phyloP scores from a whole-genome alignment of 2,888 invertebrate genomes.

The Eupithecia pulchellata region DNA sequence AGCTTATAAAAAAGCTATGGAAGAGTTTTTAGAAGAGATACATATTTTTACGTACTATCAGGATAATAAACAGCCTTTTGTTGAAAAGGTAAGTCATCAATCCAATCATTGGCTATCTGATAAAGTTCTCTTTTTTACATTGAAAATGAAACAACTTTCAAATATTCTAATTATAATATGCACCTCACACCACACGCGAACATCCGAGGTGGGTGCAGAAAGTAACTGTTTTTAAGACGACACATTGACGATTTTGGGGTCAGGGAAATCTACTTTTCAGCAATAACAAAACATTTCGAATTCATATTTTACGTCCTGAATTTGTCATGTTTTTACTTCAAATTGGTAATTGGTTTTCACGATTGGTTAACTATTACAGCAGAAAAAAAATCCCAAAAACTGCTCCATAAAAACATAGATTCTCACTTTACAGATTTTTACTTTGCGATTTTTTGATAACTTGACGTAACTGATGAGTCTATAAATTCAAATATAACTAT shows the following conservation, averaged over 20 bases:
- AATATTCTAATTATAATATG: too few relatives aligned
- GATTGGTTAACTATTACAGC: too few relatives aligned
- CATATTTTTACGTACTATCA: slow-evolving; percentile 37
- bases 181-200: not conserved
- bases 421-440: too few relatives aligned
- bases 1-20: slow-evolving; percentile 38
- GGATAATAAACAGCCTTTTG: slow-evolving; percentile 24
- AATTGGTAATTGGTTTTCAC: not conserved
- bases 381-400: too few relatives aligned
- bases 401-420: too few relatives aligned
- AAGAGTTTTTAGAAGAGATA: slow-evolving; percentile 38
- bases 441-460: too few relatives aligned
- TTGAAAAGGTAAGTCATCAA: slow-evolving; percentile 35
- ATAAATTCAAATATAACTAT: not conserved
- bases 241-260: too few relatives aligned
- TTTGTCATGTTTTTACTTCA: too few relatives aligned
- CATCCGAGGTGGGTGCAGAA: not conserved
- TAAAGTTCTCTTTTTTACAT: not conserved
- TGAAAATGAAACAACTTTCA: too few relatives aligned
- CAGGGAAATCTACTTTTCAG: too few relatives aligned
- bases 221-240: not conserved
- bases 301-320: too few relatives aligned
- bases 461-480: not conserved
- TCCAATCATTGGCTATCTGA: not conserved
- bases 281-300: too few relatives aligned